Conservation (phyloP, 2,797 vertebrate genomes). For the Capromys pilorides region DNA sequence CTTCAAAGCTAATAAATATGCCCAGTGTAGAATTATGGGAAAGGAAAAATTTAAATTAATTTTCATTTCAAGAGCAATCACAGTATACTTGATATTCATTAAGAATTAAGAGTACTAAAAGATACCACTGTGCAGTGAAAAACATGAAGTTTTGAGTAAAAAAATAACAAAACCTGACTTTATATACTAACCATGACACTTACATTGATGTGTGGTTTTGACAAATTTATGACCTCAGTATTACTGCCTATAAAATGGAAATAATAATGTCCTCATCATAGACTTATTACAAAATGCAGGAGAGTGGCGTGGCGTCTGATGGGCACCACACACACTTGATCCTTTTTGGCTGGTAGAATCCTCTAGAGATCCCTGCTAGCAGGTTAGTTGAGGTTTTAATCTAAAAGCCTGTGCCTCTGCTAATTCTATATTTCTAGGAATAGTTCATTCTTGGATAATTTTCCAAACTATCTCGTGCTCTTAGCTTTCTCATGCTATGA, state of each 20-base stretch:
- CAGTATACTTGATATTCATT: background rate
- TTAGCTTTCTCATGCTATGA: constrained; percentile 14
- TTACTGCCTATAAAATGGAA: background rate
- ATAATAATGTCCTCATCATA: background rate
- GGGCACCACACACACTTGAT: background rate
- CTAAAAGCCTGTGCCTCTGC: background rate
- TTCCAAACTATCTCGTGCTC: background rate
- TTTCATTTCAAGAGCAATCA: constrained; percentile 52
- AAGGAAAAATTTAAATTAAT: constrained; percentile 60
- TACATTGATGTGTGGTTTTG: background rate
- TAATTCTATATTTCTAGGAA: constrained; percentile 37
- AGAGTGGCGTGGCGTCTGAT: background rate
- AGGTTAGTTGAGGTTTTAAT: background rate
- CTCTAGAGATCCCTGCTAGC: background rate
- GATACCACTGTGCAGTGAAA: background rate
- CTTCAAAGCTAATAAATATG: constrained; percentile 19
- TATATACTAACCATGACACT: background rate
- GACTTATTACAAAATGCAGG: background rate
- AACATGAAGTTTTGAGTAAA: background rate
- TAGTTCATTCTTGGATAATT: constrained; percentile 42
- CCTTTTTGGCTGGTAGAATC: background rate
- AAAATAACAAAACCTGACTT: background rate
- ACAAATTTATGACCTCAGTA: constrained; percentile 11
- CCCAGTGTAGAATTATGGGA: constrained; percentile 37
- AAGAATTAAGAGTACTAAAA: background rate